Percentiles rank a stretch among this genome's conserved stretches.
These are phyloP conservation scores for Dexiosoma caninum DNA, from an alignment of 2,888 invertebrate species.

Conservation along the genomic window DNA sequence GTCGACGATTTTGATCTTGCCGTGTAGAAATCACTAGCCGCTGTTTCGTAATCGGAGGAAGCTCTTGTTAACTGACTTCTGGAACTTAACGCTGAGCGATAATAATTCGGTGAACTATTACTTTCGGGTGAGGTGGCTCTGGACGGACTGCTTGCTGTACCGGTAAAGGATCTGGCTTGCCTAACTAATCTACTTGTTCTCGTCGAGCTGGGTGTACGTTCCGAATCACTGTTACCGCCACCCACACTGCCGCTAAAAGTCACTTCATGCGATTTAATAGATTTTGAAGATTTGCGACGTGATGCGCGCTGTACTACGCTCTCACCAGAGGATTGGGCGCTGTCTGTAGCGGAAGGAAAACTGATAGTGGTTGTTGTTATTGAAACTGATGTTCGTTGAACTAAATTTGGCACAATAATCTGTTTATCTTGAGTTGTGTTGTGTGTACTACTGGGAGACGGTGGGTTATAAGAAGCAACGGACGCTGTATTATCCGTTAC, in stretches of 20 bases:
- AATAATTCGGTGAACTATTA: constrained; percentile 65
- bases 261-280: constrained; percentile 70
- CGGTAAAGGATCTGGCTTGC: constrained; percentile 52
- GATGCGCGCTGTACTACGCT: constrained; percentile 38
- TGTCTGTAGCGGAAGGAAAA: not conserved
- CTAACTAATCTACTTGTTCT: constrained; percentile 43
- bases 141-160: constrained; percentile 57
- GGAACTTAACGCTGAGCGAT: constrained; percentile 65
- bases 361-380: constrained; percentile 10
- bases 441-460: constrained; percentile 7
- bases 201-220: constrained; percentile 44
- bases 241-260: constrained; percentile 74
- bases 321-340: not conserved
- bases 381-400: constrained; percentile 25
- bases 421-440: not conserved
- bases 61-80: constrained; percentile 62
- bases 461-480: constrained; percentile 41
- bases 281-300: constrained; percentile 71
- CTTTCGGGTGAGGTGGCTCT: constrained; percentile 68
- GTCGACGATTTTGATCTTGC: constrained; percentile 35
- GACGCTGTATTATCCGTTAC: not conserved
- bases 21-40: constrained; percentile 59
- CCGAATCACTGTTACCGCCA: constrained; percentile 67
- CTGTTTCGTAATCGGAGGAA: constrained; percentile 65
- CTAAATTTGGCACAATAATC: constrained; percentile 37